These are phyloP conservation scores for Linyphia triangularis DNA, from an alignment of 2,888 invertebrate genomes.

Conservation along the genomic window DNA sequence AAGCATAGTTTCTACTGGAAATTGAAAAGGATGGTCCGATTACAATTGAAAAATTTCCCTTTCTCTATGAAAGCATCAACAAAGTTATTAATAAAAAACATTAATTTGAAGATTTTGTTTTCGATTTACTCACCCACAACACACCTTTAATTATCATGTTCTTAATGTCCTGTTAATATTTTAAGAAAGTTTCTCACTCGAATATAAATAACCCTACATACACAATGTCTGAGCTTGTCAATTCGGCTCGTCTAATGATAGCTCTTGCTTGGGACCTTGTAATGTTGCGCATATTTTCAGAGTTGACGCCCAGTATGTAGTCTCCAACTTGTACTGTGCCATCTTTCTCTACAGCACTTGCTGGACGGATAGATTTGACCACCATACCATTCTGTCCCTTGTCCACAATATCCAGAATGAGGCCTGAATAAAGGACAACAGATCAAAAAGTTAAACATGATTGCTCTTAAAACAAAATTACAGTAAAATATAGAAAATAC, in stretches of 20 bases:
- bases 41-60: too few species aligned
- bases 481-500: too few species aligned
- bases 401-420: constrained; percentile 83
- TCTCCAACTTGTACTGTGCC: constrained; percentile 83
- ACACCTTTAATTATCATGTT: too few species aligned
- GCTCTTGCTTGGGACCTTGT: constrained; percentile 84
- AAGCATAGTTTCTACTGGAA: too few species aligned
- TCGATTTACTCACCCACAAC: too few species aligned
- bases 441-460: too few species aligned
- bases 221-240: constrained; percentile 83
- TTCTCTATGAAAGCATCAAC: too few species aligned
- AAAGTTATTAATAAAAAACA: too few species aligned
- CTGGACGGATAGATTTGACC: constrained; percentile 81
- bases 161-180: too few species aligned
- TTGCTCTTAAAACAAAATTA: too few species aligned
- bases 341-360: constrained; percentile 83
- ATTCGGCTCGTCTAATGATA: constrained; percentile 83
- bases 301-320: constrained; percentile 83
- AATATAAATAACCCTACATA: constrained; percentile 78
- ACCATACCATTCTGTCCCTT: constrained; percentile 83
- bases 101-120: too few species aligned
- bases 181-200: not conserved
- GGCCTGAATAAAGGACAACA: constrained; percentile 80
- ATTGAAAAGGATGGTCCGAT: too few species aligned
- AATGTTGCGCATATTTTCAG: constrained; percentile 83